A percentile compares a stretch with the other conserved stretches of the same genome.
phyloP scores from a whole-genome alignment of 2,113 vertebrate genomes.

The Nesoenas mayeri region DNA sequence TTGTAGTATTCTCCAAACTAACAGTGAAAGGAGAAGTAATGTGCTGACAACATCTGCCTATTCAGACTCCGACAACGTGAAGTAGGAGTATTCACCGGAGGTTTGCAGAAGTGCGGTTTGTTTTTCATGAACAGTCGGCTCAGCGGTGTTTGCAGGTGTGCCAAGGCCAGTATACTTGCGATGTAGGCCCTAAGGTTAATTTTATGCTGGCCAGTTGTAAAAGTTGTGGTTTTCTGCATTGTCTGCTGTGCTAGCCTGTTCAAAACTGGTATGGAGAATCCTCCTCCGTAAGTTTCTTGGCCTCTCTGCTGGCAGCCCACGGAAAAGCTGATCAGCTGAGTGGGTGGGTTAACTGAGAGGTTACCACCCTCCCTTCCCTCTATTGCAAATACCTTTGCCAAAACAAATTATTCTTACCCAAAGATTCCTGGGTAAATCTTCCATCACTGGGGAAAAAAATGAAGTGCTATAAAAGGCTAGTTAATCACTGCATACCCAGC shows the following conservation, averaged over 20 bases:
- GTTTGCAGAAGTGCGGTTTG: not conserved
- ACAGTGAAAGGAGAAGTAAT: not conserved
- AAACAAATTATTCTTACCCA: constrained; percentile 29
- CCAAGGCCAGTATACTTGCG: not conserved
- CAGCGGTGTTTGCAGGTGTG: not conserved
- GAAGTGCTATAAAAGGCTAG: constrained; percentile 19
- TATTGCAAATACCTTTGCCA: not conserved
- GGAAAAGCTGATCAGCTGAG: not conserved
- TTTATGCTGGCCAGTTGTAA: not conserved
- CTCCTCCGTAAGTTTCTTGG: not conserved
- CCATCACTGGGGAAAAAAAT: not conserved
- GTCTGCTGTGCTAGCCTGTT: not conserved
- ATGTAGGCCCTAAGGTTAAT: not conserved
- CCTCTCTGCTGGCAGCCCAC: not conserved
- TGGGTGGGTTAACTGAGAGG: not conserved
- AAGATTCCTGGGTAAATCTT: constrained; percentile 33
- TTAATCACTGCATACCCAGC: constrained; percentile 37
- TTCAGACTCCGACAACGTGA: not conserved
- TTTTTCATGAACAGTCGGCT: not conserved
- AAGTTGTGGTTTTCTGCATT: not conserved
- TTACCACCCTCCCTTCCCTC: not conserved
- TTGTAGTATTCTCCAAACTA: not conserved
- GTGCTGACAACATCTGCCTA: not conserved
- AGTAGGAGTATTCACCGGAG: not conserved
- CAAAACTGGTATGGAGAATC: not conserved